Evolutionary conservation across 2,797 vertebrate species (phyloP), one percentile per base, ranked within the genome.

Genomic region (Paratrypauchen microcephalus): DNA sequence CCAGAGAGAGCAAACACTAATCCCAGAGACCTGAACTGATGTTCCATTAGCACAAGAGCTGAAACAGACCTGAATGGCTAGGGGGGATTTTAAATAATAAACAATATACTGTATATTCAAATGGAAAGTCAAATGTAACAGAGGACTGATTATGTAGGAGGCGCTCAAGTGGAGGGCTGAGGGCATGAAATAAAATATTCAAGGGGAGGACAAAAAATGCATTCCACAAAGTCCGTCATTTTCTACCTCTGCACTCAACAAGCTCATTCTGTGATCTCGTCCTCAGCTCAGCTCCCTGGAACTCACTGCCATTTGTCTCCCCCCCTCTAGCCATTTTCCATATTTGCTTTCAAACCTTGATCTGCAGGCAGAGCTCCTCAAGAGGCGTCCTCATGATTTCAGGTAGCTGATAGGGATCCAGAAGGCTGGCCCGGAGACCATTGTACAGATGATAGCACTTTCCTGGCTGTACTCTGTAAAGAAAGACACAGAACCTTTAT

Each of bases 361-460:
- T 97, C 73, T 99, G 97, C 71, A 99, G 92, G 81, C 98, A 99
- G 61, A 99, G 95, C 41, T 99, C 97, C 88, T 99, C 96, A 88
- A 99, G 86, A 18, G 97, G 96, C 0, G 96, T 99, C 88, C 97
- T 95, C 85, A 97, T 92, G 82, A 99, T 97, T 92, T 99, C 98
- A 15, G 98, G 97, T 66, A 99, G 72, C 75, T 99, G 97, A 83
- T 99, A 99, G 77, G 94, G 94, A 68, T 98, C 95, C 50, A 99
- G 90, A 24, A 99, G 94, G 79, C 94, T 97, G 63, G 95, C 97
- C 83, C 97, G 92, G 9, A 99, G 94, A 1, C 95, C 89, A 0
- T 99, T 98, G 87, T 98, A 99, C 13, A 99, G 92, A 82, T 99
- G 98, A 69, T 97, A 99, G 76, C 98, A 99, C 86, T 96, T 95